Conservation (phyloP, 1,140 invertebrate genomes). For the Oscheius sp. region DNA sequence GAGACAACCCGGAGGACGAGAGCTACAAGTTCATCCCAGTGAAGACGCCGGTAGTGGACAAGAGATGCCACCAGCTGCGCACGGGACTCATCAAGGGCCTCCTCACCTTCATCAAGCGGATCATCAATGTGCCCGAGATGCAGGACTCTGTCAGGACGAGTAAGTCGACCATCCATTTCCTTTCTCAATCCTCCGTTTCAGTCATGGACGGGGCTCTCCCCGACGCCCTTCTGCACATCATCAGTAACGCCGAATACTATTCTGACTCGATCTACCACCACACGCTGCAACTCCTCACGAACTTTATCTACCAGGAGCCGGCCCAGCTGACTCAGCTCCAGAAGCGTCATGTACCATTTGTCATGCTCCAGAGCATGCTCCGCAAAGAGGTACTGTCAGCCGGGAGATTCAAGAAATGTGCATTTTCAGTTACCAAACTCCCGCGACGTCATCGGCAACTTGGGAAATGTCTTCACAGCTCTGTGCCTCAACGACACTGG, state of each 20-base stretch:
- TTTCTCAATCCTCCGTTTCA: conserved; percentile 54
- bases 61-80: conserved; percentile 31
- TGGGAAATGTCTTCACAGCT: conserved; percentile 75
- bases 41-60: not conserved
- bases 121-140: conserved; percentile 69
- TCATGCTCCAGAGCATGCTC: conserved; percentile 79
- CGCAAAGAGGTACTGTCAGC: conserved; percentile 73
- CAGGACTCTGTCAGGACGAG: conserved; percentile 78
- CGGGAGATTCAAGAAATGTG: not conserved
- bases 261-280: conserved; percentile 76
- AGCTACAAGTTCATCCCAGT: conserved; percentile 1
- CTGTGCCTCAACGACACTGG: conserved; percentile 80
- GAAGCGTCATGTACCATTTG: conserved; percentile 81
- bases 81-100: conserved; percentile 34
- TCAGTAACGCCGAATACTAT: conserved; percentile 87
- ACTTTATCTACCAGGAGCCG: conserved; percentile 68
- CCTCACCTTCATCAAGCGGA: conserved; percentile 35
- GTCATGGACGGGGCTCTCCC: conserved; percentile 84
- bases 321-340: conserved; percentile 78
- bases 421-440: conserved; percentile 81
- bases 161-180: conserved; percentile 55
- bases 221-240: conserved; percentile 80
- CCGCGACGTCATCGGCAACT: conserved; percentile 78
- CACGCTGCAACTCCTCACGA: conserved; percentile 40
- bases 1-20: conserved; percentile 29